Evolutionary conservation across 2,888 invertebrate genomes (phyloP), one percentile per base, ranked within the genome.

Genomic region (Spialia ferax): DNA sequence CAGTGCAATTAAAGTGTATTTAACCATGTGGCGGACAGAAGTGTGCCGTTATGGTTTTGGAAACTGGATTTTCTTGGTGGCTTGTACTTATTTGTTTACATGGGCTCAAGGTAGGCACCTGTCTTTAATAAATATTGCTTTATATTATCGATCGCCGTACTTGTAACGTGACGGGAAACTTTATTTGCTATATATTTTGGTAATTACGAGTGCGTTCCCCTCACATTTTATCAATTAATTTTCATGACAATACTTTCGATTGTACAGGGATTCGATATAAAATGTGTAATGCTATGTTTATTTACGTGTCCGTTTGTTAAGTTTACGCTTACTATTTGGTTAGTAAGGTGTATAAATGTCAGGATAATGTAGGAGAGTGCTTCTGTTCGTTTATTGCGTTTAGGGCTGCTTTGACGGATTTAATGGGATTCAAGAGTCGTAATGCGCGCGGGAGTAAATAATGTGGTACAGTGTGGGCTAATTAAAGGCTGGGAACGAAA

Each of bases 1-100:
- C 77, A 86, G 90, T 91, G 91, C 82, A 75, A 75, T 82, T 81
- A 71, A 70, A 83, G 90, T 90, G 89, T 72, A 74, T 85, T 84
- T 72, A 81, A 92, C 75, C 70, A 93, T 93, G 94, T 89, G 88
- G 75, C 91, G 93, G 91, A 91, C 91, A 86, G 90, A 88, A 81
- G 86, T 89, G 84, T 88, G 84, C 80, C 85, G 87, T 79, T 91
- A 89, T 79, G 88, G 90, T 76, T 83, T 87, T 70, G 88, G 87
- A 84, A 91, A 91, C 89, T 93, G 93, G 92, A 92, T 94, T 83
- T 91, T 91, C 84, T 88, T 93, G 88, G 77, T 89, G 77, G 86
- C 82, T 82, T 84, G 84, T 77, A 77, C 88, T 77, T 85, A 89
- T 88, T 93, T 94, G 93, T 94, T 94, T 94, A 94, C 94, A 89